Base-by-base conservation (phyloP, 2,113 vertebrate genomes). In the Upupa epops region DNA sequence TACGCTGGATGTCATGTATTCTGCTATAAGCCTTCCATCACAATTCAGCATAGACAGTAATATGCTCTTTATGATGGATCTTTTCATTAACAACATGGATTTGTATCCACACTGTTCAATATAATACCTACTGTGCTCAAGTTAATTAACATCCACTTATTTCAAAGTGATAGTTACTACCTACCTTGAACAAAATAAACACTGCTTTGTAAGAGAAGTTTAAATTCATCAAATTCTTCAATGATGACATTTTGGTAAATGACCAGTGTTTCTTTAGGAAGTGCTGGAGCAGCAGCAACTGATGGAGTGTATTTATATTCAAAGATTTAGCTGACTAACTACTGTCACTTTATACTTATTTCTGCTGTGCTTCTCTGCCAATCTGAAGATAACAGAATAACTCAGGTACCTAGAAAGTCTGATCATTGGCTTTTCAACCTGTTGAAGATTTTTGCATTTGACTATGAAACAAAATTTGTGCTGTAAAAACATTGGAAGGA, bases 121-220 rank as follows among this genome's bases (percentile, higher is more conserved):
- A 86, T 79, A 91, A 83, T 92, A 42, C 81, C 32, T 80, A 72
- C 83, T 89, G 46, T 82, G 92, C 90, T 88, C 91, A 86, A 80
- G 16, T 77, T 94, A 94, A 96, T 96, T 97, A 95, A 92, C 73
- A 92, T 19, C 40, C 81, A 87, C 54, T 95, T 95, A 83, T 83
- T 95, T 89, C 83, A 26, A 89, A 95, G 37, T 20, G 54, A 61
- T 69, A 95, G 83, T 94, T 59, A 87, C 93, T 93, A 86, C 25
- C 54, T 88, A 68, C 45, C 91, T 81, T n/a, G 79, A 81, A 72
- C 71, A 84, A 92, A 86, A 94, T 73, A 95, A 95, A 95, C 68
- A 65, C 52, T 90, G 45, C 24, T 72, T 74, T 80, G 78, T 12
- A 93, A 83, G 4, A 86, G 77, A 77, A 85, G 7, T 6, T 87